Evolutionary conservation across 2,888 invertebrate species (phyloP).

Genomic region (Germaria angustata): DNA sequence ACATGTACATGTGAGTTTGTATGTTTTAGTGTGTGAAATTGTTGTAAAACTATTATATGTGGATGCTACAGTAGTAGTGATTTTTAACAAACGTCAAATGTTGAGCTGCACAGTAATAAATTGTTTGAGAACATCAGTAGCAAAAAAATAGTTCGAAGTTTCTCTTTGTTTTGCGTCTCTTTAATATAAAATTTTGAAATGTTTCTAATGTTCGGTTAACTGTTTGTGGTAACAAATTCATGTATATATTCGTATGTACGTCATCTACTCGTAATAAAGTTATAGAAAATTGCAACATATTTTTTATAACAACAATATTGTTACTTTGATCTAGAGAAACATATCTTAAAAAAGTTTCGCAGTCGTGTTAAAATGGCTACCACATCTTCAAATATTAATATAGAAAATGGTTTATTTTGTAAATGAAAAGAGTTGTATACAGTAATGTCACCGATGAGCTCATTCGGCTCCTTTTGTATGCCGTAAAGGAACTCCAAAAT

Average conservation of each 20-base stretch:
- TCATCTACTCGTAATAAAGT: conserved; percentile 31
- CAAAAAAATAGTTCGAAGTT: not conserved
- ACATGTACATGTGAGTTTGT: not conserved
- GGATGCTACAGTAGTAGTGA: conserved; percentile 29
- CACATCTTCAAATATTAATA: too few relatives aligned
- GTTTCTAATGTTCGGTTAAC: not conserved
- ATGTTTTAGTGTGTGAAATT: not conserved
- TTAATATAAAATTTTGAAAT: conserved; percentile 38
- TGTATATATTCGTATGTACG: too few relatives aligned
- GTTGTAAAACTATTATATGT: conserved; percentile 16
- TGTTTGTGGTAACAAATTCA: not conserved
- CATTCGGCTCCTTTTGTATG: too few relatives aligned
- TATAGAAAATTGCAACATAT: conserved; percentile 17
- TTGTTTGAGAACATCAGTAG: conserved; percentile 30
- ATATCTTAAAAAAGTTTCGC: not conserved
- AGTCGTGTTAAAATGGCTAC: too few relatives aligned
- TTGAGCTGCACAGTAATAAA: conserved; percentile 41
- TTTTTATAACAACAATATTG: not conserved
- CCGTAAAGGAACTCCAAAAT: too few relatives aligned
- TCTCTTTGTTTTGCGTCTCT: not conserved
- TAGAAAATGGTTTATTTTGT: too few relatives aligned
- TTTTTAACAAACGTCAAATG: conserved; percentile 54
- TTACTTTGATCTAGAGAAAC: not conserved
- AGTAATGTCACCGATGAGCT: too few relatives aligned
- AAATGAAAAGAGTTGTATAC: too few relatives aligned